phyloP scores from a whole-genome alignment of 2,113 vertebrate species.

The Columba livia region DNA sequence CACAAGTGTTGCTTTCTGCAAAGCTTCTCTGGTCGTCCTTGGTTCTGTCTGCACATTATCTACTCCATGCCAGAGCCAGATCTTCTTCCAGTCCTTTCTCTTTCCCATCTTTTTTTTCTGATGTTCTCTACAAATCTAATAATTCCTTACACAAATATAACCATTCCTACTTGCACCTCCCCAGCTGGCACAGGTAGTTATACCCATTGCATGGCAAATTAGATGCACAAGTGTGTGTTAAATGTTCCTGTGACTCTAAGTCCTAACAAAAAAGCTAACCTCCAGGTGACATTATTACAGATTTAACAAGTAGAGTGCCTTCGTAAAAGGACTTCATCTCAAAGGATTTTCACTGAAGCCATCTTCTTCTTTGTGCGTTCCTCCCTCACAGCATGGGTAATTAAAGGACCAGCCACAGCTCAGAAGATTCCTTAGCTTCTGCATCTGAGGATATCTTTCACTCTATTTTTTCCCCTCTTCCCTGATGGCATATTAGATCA shows the following conservation, averaged over 20 bases:
- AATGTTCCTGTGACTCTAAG: not conserved
- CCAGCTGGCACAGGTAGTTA: not conserved
- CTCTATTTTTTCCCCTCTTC: not conserved
- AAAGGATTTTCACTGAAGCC: slow-evolving; percentile 44
- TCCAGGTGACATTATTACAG: slow-evolving; percentile 17
- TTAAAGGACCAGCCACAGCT: slow-evolving; percentile 52
- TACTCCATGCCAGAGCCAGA: not conserved
- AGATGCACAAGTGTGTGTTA: not conserved
- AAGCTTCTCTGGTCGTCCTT: not conserved
- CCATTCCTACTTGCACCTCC: not conserved
- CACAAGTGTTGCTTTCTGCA: not conserved
- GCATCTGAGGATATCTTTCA: slow-evolving; percentile 13
- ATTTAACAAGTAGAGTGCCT: slow-evolving; percentile 13
- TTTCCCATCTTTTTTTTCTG: not conserved
- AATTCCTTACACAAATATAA: not conserved
- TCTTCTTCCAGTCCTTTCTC: not conserved
- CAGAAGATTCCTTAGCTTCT: slow-evolving; percentile 26
- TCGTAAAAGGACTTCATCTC: slow-evolving; percentile 2
- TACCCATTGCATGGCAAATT: not conserved
- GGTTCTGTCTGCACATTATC: not conserved
- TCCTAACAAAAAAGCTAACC: not conserved
- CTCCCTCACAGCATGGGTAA: slow-evolving; percentile 24
- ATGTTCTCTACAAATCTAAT: not conserved
- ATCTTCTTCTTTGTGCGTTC: slow-evolving; percentile 9
- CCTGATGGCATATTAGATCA: slow-evolving; percentile 47